phyloP scores from a whole-genome alignment of 2,113 vertebrate species.

The Apodemus sylvaticus region DNA sequence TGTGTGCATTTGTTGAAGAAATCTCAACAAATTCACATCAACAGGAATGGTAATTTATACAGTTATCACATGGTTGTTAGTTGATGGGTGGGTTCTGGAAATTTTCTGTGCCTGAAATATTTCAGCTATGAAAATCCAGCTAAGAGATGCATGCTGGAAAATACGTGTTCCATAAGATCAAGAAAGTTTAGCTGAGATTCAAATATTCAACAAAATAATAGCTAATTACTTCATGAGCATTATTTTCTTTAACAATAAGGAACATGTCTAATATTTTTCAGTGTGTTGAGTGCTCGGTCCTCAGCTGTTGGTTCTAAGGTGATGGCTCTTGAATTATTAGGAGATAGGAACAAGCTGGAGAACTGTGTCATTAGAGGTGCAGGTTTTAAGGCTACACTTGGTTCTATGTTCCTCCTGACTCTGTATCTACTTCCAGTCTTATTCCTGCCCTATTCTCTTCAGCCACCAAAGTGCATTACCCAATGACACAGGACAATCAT shows the following conservation, averaged over 20 bases:
- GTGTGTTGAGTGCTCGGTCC: background rate
- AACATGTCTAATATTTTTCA: background rate
- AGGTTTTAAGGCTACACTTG: background rate
- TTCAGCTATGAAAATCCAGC: background rate
- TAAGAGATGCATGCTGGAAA: background rate
- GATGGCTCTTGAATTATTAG: background rate
- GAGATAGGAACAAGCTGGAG: background rate
- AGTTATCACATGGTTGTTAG: background rate
- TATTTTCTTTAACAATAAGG: background rate
- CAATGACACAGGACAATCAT: background rate
- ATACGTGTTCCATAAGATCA: background rate
- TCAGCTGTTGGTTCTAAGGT: background rate
- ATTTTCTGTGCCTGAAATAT: constrained; percentile 2
- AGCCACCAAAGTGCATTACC: background rate
- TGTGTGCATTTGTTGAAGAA: background rate
- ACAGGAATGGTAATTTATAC: background rate
- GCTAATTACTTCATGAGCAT: background rate
- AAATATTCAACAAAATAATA: background rate
- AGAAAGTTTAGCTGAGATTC: background rate
- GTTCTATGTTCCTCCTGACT: background rate
- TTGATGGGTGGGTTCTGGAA: background rate
- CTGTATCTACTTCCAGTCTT: background rate
- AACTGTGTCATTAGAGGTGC: background rate
- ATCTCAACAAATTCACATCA: background rate
- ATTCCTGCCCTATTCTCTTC: accelerated